A percentile compares a stretch with the other conserved stretches of the same genome.
Conservation (phyloP, 1,140 invertebrate genomes). For the Anagrus nilaparvatae region DNA sequence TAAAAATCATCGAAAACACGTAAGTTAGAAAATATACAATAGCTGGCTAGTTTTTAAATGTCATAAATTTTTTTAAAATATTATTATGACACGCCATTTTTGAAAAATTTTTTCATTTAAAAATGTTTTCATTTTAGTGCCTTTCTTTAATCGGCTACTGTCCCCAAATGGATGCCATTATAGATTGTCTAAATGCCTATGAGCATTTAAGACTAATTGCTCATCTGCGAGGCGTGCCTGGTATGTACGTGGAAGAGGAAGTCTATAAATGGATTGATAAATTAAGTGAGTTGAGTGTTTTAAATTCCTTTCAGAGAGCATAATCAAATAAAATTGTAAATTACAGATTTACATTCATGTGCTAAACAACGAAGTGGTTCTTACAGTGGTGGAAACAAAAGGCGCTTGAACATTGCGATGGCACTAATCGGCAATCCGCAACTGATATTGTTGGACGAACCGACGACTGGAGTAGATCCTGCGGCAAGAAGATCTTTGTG, state of each 20-base stretch:
- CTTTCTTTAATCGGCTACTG: conserved; percentile 54
- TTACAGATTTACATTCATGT: conserved; percentile 31
- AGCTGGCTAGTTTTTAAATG: not conserved
- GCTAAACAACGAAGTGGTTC: conserved; percentile 40
- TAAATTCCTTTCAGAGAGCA: not conserved
- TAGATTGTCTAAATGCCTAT: conserved; percentile 55
- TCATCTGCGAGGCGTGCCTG: conserved; percentile 52
- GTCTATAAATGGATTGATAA: conserved; percentile 41
- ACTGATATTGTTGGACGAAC: conserved; percentile 65
- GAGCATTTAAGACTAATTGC: conserved; percentile 61
- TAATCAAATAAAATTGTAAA: conserved; percentile 1
- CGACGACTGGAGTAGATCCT: conserved; percentile 71
- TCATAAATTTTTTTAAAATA: not conserved
- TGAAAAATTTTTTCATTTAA: too few species aligned
- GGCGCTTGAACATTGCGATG: conserved; percentile 89
- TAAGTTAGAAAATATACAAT: conserved; percentile 20
- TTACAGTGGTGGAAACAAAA: conserved; percentile 90
- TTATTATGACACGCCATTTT: not conserved
- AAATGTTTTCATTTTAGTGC: conserved; percentile 34
- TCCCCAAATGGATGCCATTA: conserved; percentile 61
- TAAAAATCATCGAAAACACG: conserved; percentile 37
- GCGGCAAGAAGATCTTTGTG: conserved; percentile 70
- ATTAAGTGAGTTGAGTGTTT: conserved; percentile 30
- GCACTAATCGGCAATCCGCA: conserved; percentile 70
- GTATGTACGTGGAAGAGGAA: conserved; percentile 38